Percentiles rank a stretch among this genome's conserved stretches.
Conservation (phyloP, 2,797 vertebrate species). For the Brachymystax lenok region DNA sequence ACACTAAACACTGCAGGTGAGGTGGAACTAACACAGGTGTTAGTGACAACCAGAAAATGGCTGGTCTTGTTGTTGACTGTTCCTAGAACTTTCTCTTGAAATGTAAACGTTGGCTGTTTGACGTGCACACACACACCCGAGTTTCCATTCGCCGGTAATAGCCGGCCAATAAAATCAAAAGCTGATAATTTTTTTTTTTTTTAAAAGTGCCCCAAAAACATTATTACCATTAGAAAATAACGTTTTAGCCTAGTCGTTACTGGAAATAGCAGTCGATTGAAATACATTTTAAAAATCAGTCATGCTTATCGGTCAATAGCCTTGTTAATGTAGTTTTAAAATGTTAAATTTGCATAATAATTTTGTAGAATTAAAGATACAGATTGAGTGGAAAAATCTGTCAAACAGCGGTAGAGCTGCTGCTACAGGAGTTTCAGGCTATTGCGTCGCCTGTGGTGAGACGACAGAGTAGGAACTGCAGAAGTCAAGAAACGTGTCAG, state of each 20-base stretch:
- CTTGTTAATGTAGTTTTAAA: neutral
- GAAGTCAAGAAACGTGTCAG: neutral
- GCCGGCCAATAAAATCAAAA: neutral
- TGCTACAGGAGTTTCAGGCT: neutral
- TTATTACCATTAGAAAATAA: neutral
- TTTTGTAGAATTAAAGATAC: too few species aligned
- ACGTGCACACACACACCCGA: neutral
- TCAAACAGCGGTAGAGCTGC: too few species aligned
- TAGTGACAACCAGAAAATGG: too few species aligned
- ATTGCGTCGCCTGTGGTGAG: neutral
- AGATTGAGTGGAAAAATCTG: neutral
- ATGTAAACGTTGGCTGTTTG: conserved; percentile 27
- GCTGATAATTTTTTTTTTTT: too few species aligned
- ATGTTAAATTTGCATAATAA: too few species aligned
- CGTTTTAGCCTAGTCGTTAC: neutral
- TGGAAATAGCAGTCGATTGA: too few species aligned
- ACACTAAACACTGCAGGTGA: too few species aligned
- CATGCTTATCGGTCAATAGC: neutral
- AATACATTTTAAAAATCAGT: too few species aligned
- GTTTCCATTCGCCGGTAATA: neutral
- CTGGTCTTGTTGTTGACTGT: neutral
- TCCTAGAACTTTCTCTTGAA: neutral
- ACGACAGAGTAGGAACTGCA: neutral
- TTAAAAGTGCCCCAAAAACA: neutral
- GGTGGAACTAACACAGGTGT: too few species aligned